Conservation (phyloP, 1,140 invertebrate genomes). For the Ceratoteleas bidentatus region DNA sequence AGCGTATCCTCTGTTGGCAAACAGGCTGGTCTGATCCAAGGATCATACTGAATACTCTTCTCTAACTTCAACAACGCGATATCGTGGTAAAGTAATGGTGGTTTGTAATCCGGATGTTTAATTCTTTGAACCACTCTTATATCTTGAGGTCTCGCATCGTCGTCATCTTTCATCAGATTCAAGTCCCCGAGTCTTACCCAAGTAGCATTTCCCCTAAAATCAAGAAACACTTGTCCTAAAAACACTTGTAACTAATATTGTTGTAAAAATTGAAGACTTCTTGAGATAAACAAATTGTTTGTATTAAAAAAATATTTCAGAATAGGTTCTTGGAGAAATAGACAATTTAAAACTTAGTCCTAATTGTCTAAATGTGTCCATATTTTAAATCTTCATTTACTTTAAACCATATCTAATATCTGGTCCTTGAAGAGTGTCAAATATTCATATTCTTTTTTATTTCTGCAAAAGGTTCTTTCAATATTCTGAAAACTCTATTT, state of each 20-base stretch:
- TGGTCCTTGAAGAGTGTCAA: not conserved
- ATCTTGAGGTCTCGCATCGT: constrained; percentile 78
- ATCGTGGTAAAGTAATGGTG: constrained; percentile 81
- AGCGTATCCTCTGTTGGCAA: constrained; percentile 62
- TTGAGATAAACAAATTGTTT: no score
- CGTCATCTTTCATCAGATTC: constrained; percentile 76
- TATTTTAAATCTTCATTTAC: no score
- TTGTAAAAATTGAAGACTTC: no score
- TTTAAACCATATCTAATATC: no score
- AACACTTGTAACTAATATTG: no score
- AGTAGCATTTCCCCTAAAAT: constrained; percentile 65
- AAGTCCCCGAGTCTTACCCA: constrained; percentile 81
- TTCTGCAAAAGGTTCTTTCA: not conserved
- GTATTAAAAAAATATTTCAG: no score
- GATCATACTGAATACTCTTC: constrained; percentile 76
- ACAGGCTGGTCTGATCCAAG: constrained; percentile 82
- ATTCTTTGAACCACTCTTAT: constrained; percentile 76
- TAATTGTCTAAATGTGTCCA: no score
- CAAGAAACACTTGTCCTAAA: not conserved
- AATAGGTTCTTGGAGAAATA: no score
- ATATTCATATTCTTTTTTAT: not conserved
- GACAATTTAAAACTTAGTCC: no score
- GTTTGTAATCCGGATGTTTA: constrained; percentile 80
- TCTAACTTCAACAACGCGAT: constrained; percentile 82
- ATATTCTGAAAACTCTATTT: no score